These are phyloP conservation scores for Borostomias antarcticus DNA, from an alignment of 2,797 vertebrate genomes.

Conservation along the genomic window DNA sequence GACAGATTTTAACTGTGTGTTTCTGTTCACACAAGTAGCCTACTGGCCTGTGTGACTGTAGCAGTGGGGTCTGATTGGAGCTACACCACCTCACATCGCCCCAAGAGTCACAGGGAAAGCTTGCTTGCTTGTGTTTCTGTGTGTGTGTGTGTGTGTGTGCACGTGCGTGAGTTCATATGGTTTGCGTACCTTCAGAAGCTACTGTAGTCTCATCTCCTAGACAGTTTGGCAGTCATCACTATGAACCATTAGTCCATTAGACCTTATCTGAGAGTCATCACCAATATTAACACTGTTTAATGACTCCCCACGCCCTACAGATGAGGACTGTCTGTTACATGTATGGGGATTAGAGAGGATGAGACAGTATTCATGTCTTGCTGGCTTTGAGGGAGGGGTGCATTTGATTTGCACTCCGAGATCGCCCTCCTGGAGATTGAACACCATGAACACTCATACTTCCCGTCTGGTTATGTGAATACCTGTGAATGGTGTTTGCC, in stretches of 20 bases:
- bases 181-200: neutral
- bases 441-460: too few relatives aligned
- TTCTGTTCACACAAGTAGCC: neutral
- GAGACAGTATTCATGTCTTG: constrained; percentile 31
- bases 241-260: constrained; percentile 42
- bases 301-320: neutral
- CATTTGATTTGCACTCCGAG: neutral
- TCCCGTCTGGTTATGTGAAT: neutral
- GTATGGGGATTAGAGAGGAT: constrained; percentile 59
- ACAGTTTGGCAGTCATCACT: constrained; percentile 54
- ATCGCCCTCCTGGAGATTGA: neutral
- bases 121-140: too few relatives aligned
- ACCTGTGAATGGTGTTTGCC: neutral
- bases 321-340: constrained; percentile 29
- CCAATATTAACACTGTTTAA: neutral
- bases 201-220: neutral
- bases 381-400: neutral
- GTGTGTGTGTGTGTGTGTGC: neutral
- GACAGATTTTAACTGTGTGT: neutral
- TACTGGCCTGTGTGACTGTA: neutral
- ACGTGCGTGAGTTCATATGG: neutral
- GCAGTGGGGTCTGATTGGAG: too few relatives aligned
- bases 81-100: neutral
- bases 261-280: constrained; percentile 29
- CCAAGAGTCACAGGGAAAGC: constrained; percentile 10